Percentiles rank a stretch among this genome's conserved stretches.
phyloP scores from a whole-genome alignment of 2,113 vertebrate species.

The Paratilapia polleni region DNA sequence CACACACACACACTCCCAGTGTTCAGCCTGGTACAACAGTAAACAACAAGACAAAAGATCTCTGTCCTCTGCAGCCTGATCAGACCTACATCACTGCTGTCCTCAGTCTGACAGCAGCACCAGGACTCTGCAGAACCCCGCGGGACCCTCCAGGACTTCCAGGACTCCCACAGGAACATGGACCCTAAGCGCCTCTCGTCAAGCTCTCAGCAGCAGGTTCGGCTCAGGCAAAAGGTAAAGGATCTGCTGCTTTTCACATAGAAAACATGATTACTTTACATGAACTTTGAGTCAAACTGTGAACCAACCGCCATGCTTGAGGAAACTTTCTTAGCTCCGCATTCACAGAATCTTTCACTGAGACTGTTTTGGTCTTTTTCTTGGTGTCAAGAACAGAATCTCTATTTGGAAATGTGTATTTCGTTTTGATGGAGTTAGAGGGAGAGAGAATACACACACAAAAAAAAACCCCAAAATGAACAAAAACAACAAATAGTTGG shows the following conservation, averaged over 20 bases:
- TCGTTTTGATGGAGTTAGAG: too few species aligned
- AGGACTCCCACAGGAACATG: slow-evolving; percentile 63
- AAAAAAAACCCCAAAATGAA: neutral
- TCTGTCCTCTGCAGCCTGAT: slow-evolving; percentile 51
- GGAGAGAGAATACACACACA: neutral
- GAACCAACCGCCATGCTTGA: too few species aligned
- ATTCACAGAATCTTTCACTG: too few species aligned
- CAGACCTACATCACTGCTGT: slow-evolving; percentile 40
- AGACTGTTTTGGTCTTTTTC: too few species aligned
- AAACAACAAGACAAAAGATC: slow-evolving; percentile 70
- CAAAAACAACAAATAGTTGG: neutral
- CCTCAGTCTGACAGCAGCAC: slow-evolving; percentile 53
- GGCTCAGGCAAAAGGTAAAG: slow-evolving; percentile 68
- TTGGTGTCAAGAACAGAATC: too few species aligned
- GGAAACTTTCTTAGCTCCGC: too few species aligned
- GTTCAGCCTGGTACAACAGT: slow-evolving; percentile 71
- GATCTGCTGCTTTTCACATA: neutral
- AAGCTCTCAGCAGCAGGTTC: slow-evolving; percentile 61
- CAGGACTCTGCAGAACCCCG: neutral
- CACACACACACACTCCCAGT: neutral
- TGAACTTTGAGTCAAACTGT: neutral
- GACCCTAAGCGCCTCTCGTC: slow-evolving; percentile 66
- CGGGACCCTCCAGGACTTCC: slow-evolving; percentile 14
- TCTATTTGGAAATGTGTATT: too few species aligned
- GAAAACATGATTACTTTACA: neutral